These are phyloP conservation scores for Orycteropus afer DNA, from an alignment of 2,113 vertebrate genomes.

Conservation along the genomic window DNA sequence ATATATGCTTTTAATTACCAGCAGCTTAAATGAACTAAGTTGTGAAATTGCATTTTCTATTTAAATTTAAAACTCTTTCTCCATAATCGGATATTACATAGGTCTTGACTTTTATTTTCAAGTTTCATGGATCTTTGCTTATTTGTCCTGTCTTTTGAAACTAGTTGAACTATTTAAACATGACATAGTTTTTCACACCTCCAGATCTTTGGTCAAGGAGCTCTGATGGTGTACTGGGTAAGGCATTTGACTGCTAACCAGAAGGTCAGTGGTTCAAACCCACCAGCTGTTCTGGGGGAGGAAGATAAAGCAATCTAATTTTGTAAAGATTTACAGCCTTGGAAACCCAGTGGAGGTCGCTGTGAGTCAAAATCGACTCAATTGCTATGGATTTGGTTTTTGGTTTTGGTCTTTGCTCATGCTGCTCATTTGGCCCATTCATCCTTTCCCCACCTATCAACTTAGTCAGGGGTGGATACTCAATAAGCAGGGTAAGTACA, in stretches of 20 bases:
- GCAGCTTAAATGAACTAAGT: slow-evolving; percentile 44
- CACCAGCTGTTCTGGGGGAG: too few species aligned
- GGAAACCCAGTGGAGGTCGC: too few species aligned
- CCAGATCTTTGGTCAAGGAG: background rate
- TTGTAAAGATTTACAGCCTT: too few species aligned
- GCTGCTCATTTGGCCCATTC: background rate
- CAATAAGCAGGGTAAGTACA: too few species aligned
- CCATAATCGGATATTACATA: slow-evolving; percentile 1
- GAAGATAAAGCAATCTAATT: too few species aligned
- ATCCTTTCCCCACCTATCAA: background rate
- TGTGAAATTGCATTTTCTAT: slow-evolving; percentile 34
- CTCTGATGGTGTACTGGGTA: too few species aligned
- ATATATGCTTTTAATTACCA: slow-evolving; percentile 54
- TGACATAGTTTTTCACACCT: background rate
- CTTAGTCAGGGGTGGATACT: too few species aligned
- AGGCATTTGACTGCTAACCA: too few species aligned
- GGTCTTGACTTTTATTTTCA: background rate
- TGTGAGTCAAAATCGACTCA: too few species aligned
- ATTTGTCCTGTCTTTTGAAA: slow-evolving; percentile 28
- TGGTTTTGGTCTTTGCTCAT: background rate
- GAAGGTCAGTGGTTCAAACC: too few species aligned
- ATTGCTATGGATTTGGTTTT: too few species aligned
- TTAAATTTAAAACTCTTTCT: slow-evolving; percentile 42
- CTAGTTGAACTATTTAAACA: background rate
- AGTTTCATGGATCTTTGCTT: background rate